Base-by-base conservation (phyloP, 1,140 invertebrate genomes). In the Conus ventricosus region DNA sequence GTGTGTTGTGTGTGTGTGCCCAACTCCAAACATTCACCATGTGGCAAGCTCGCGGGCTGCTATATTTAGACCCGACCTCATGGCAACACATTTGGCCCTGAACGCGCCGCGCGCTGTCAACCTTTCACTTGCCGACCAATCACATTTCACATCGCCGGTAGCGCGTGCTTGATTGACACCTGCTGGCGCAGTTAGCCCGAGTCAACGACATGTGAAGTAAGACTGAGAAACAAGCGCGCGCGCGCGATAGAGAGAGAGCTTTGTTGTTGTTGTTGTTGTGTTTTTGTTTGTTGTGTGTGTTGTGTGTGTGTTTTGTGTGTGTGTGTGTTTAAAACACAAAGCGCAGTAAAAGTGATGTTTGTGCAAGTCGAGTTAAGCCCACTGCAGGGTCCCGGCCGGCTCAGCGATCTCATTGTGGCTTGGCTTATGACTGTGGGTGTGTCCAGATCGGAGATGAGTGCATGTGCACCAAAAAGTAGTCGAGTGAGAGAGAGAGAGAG, bases 11-110 rank as follows among this genome's bases (percentile, higher is more conserved):
- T 63, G 60, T 63, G 60, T 20, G 60, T 63, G 20, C 67, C 6
- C 13, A 11, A 84, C 82, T 84, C n/a, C 82, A 84, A 84, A 84
- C 82, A 84, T 63, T 63, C 82, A 39, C 82, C 82, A 84, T 67
- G 57, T 84, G 82, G 55, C 54, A 23, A n/a, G 82, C 82, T 39
- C 82, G 82, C 82, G 23, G 23, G 51, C 25, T 60, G 82, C 82
- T 84, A 84, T 63, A 84, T 84, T 84, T 84, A 84, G 82, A 84
- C 82, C 82, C 82, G 82, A 84, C 82, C 82, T 84, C 82, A 84
- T 84, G 82, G 82, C 57, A 84, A 84, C 82, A 60, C 82, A 84
- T 54, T 25, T 84, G 57, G 82, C 82, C 82, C 53, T 84, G 82
- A 84, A 84, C 54, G 82, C 82, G 27, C 55, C 82, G 82, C 82